These are phyloP conservation scores for Ochotona curzoniae DNA, from an alignment of 2,113 vertebrate species.

Conservation along the genomic window DNA sequence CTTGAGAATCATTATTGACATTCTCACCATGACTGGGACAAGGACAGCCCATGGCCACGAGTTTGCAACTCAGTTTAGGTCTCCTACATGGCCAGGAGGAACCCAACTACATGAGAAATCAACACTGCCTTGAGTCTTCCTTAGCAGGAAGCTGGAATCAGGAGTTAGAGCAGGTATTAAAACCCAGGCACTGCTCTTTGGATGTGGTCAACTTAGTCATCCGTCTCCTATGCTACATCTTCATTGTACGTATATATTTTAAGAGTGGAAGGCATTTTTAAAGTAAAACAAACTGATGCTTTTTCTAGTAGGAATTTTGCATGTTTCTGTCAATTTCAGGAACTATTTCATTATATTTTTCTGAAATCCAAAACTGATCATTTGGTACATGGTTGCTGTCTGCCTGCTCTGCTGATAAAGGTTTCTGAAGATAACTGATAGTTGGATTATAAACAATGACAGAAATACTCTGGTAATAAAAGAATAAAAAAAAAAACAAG, in stretches of 20 bases:
- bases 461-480: neutral
- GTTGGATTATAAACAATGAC: slow-evolving; percentile 7
- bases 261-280: neutral
- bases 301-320: neutral
- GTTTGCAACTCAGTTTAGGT: too few species aligned
- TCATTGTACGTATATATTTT: neutral
- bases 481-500: neutral
- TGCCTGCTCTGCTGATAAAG: neutral
- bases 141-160: too few species aligned
- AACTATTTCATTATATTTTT: neutral
- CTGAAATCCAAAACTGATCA: neutral
- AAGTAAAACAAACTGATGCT: neutral
- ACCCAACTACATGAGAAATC: too few species aligned
- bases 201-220: too few species aligned
- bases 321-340: neutral
- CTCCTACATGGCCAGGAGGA: too few species aligned
- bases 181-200: too few species aligned
- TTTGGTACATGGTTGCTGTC: neutral
- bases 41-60: too few species aligned
- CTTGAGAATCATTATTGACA: too few species aligned
- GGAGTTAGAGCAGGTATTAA: too few species aligned
- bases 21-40: too few species aligned
- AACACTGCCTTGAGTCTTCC: too few species aligned
- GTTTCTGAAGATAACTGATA: neutral
- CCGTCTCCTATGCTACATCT: too few species aligned